phyloP scores from a whole-genome alignment of 2,797 vertebrate genomes.

The Melanogrammus aeglefinus region DNA sequence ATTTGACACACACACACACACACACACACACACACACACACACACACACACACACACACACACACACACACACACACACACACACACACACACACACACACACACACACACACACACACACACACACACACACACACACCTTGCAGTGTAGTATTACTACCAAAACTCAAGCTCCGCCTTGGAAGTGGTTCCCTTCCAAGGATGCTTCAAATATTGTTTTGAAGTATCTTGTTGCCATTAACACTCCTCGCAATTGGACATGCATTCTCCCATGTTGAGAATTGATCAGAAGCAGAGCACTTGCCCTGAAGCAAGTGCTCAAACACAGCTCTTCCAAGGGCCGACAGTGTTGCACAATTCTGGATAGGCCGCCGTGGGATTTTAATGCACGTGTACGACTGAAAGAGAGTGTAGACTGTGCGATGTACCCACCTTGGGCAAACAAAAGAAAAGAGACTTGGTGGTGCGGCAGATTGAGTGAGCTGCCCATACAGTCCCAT shows the following conservation, averaged over 20 bases:
- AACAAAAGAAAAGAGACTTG: constrained; percentile 12
- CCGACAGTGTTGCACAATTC: neutral
- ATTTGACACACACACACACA: too few relatives aligned
- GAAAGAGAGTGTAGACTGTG: constrained; percentile 1
- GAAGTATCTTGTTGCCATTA: neutral
- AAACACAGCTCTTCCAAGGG: neutral
- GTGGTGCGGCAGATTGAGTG: neutral
- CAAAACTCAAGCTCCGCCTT: too few relatives aligned
- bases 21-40: too few relatives aligned
- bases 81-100: too few relatives aligned
- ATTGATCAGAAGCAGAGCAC: neutral
- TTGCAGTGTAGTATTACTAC: too few relatives aligned
- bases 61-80: too few relatives aligned
- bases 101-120: too few relatives aligned
- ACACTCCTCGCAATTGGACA: neutral
- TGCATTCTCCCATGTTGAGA: neutral
- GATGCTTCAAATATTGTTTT: too few relatives aligned
- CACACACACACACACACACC: too few relatives aligned
- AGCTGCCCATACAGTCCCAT: constrained; percentile 12
- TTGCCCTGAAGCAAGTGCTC: neutral
- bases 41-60: too few relatives aligned
- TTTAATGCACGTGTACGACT: neutral
- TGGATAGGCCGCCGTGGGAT: neutral
- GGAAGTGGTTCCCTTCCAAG: too few relatives aligned
- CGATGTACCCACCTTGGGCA: constrained; percentile 5